phyloP scores from a whole-genome alignment of 1,140 invertebrate genomes.

The Stegodyphus dumicola region DNA sequence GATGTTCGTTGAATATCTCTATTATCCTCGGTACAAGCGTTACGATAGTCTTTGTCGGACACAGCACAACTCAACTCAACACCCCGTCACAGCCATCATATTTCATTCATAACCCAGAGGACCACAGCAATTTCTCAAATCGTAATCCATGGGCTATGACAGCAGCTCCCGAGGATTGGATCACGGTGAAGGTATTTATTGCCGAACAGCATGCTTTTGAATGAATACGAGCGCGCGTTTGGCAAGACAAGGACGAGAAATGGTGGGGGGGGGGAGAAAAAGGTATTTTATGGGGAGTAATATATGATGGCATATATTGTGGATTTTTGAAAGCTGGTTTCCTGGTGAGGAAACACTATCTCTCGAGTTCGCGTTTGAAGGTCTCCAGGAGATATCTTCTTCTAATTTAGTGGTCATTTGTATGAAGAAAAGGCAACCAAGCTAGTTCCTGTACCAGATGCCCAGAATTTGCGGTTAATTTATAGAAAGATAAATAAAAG shows the following conservation, averaged over 20 bases:
- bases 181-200: constrained; percentile 43
- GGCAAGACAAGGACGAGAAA: not conserved
- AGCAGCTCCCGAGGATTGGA: constrained; percentile 14
- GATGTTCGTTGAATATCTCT: constrained; percentile 46
- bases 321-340: constrained; percentile 17
- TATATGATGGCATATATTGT: constrained; percentile 28
- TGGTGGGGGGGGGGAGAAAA: not conserved
- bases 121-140: constrained; percentile 25
- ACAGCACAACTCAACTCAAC: constrained; percentile 20
- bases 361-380: too few relatives aligned
- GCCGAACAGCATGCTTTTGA: constrained; percentile 20
- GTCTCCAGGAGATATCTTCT: too few relatives aligned
- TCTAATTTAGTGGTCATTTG: too few relatives aligned
- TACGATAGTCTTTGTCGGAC: not conserved
- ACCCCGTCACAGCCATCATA: constrained; percentile 46
- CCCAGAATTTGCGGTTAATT: too few relatives aligned
- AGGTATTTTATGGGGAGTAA: constrained; percentile 19
- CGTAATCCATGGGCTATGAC: constrained; percentile 18
- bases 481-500: too few relatives aligned
- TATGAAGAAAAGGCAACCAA: too few relatives aligned
- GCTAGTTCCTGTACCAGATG: too few relatives aligned
- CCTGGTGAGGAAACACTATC: not conserved
- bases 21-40: constrained; percentile 15
- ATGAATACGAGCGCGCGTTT: not conserved
- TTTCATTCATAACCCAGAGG: constrained; percentile 46